A percentile compares a stretch with the other conserved stretches of the same genome.
phyloP scores from a whole-genome alignment of 1,140 invertebrate species.

The Agrypnia vestita region DNA sequence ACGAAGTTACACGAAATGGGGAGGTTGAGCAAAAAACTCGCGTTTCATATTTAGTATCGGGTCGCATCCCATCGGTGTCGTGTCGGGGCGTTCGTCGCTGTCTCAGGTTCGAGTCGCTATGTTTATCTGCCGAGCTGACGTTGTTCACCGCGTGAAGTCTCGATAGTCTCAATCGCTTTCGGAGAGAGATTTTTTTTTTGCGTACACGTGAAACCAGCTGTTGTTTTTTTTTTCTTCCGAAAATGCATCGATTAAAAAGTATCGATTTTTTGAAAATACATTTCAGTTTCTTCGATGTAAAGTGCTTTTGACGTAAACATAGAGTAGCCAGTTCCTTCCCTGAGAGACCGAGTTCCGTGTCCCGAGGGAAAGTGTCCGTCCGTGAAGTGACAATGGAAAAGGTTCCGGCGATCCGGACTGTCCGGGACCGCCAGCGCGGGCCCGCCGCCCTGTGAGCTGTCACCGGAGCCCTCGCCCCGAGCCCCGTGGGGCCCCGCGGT shows the following conservation, averaged over 20 bases:
- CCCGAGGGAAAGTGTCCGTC: neutral
- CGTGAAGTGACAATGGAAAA: constrained; percentile 32
- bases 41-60: constrained; percentile 55
- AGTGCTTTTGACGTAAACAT: constrained; percentile 24
- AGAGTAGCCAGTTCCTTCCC: neutral
- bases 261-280: constrained; percentile 42
- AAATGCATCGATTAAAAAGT: constrained; percentile 37
- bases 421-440: no score
- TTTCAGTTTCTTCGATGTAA: constrained; percentile 30
- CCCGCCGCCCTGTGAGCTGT: no score
- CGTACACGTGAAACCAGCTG: constrained; percentile 12
- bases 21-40: constrained; percentile 49
- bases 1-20: constrained; percentile 47
- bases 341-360: no score
- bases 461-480: no score
- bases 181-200: neutral
- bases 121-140: constrained; percentile 17
- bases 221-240: constrained; percentile 35
- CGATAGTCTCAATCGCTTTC: neutral
- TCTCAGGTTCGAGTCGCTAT: constrained; percentile 16
- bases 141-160: constrained; percentile 6
- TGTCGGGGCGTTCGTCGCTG: constrained; percentile 35
- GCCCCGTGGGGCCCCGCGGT: neutral
- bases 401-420: no score
- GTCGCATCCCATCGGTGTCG: constrained; percentile 46